A percentile compares a stretch with the other conserved stretches of the same genome.
phyloP scores from a whole-genome alignment of 2,797 vertebrate genomes.

The Notolepis coatsorum region DNA sequence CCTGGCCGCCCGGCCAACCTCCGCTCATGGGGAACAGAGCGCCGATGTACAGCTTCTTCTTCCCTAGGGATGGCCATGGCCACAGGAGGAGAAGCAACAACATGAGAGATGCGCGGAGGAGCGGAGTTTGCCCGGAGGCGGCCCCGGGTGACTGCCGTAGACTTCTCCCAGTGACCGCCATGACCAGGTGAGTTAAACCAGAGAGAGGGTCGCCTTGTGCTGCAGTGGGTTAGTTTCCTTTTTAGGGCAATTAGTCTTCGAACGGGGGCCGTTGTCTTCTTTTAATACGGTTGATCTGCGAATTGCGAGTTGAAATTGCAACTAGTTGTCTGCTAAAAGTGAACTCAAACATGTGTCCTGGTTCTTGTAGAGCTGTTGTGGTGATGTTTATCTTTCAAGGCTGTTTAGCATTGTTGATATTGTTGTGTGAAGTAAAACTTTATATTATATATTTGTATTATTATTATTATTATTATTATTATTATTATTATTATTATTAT shows the following conservation, averaged over 20 bases:
- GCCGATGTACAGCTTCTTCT: constrained; percentile 93
- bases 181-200: constrained; percentile 53
- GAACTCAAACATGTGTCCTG: constrained; percentile 70
- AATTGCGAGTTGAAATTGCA: background rate
- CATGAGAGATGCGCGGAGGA: constrained; percentile 57
- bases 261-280: background rate
- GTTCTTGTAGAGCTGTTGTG: background rate
- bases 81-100: constrained; percentile 45
- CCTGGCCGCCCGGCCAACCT: constrained; percentile 93
- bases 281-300: background rate
- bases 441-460: no score
- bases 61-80: constrained; percentile 82
- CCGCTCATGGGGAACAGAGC: constrained; percentile 95
- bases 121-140: constrained; percentile 21
- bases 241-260: no score
- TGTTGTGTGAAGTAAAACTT: background rate
- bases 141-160: constrained; percentile 28
- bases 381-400: background rate
- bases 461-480: no score
- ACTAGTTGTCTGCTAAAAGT: background rate
- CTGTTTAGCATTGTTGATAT: background rate
- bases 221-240: constrained; percentile 14
- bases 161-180: constrained; percentile 28
- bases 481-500: no score
- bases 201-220: background rate